Percentiles rank a stretch among this genome's conserved stretches.
phyloP scores from a whole-genome alignment of 2,113 vertebrate genomes.

The Python bivittatus region DNA sequence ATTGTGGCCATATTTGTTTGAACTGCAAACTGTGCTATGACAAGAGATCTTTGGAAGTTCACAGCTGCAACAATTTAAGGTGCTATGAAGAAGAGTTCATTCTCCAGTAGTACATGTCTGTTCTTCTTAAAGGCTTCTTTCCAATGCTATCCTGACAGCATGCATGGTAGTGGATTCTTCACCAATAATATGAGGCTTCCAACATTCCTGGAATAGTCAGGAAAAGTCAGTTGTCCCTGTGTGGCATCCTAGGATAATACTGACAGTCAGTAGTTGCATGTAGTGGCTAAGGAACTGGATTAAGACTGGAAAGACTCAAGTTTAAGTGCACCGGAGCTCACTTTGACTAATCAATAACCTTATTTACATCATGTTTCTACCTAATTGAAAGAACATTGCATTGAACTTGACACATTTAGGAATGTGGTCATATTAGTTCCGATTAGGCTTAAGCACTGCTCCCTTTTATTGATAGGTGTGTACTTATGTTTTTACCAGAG shows the following conservation, averaged over 20 bases:
- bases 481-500: not conserved
- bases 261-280: not conserved
- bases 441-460: not conserved
- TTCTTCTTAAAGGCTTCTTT: not conserved
- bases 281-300: not conserved
- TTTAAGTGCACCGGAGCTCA: not conserved
- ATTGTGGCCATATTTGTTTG: not conserved
- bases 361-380: not conserved
- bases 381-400: not conserved
- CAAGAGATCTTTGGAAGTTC: not conserved
- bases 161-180: not conserved
- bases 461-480: not conserved
- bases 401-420: not conserved
- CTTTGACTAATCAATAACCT: not conserved
- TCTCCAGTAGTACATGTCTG: not conserved
- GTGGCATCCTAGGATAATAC: not conserved
- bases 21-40: conserved; percentile 22
- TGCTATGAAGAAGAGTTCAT: not conserved
- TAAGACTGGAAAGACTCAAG: not conserved
- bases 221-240: not conserved
- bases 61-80: not conserved
- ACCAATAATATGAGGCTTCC: not conserved
- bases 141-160: not conserved
- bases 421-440: not conserved
- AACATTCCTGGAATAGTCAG: not conserved